These are phyloP conservation scores for Etheostoma nigrum DNA, from an alignment of 2,797 vertebrate genomes.

Conservation along the genomic window DNA sequence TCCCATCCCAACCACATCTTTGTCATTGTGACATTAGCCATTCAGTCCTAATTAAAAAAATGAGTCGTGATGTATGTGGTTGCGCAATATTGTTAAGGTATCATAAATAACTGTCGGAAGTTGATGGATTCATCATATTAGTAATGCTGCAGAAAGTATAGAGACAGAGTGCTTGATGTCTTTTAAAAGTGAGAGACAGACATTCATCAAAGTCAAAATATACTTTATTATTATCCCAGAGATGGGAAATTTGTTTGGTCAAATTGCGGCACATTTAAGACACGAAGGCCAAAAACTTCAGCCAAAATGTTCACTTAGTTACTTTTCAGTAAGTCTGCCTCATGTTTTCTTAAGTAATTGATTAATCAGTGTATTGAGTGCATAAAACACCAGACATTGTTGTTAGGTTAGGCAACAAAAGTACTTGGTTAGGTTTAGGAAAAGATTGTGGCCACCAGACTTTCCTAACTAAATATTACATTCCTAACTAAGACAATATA, in stretches of 20 bases:
- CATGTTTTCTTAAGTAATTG: not conserved
- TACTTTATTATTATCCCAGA: too few relatives aligned
- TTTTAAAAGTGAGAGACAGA: not conserved
- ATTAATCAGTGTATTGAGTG: not conserved
- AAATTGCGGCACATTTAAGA: too few relatives aligned
- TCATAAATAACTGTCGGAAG: conserved; percentile 53
- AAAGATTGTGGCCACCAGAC: too few relatives aligned
- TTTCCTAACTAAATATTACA: too few relatives aligned
- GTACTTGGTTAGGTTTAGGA: too few relatives aligned
- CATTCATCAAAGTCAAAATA: not conserved
- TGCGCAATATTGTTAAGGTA: conserved; percentile 17
- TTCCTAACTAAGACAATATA: too few relatives aligned
- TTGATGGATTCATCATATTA: conserved; percentile 47
- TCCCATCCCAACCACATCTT: conserved; percentile 23
- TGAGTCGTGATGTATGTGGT: conserved; percentile 50
- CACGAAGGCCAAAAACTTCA: too few relatives aligned
- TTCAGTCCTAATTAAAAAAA: conserved; percentile 59
- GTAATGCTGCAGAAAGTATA: not conserved
- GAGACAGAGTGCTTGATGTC: not conserved
- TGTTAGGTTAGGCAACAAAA: too few relatives aligned
- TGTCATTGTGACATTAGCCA: conserved; percentile 43
- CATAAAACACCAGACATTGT: not conserved
- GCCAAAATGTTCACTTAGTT: not conserved
- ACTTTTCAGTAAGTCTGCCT: not conserved
- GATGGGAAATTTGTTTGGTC: too few relatives aligned